Percentiles rank a stretch among this genome's conserved stretches.
Conservation (phyloP, 2,888 invertebrate species). For the Lasioglossum lativentre region DNA sequence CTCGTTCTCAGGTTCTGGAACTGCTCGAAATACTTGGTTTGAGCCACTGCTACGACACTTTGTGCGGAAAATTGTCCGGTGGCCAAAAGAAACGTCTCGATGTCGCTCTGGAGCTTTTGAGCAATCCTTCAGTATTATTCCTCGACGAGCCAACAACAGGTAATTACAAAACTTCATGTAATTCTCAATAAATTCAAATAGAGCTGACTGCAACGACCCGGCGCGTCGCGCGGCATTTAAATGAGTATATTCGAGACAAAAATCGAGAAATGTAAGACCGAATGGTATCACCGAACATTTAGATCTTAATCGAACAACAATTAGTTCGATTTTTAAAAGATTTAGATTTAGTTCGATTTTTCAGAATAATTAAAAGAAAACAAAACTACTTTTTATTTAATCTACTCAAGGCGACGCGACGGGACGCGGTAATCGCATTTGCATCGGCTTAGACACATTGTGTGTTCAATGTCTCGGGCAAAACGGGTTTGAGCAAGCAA, state of each 20-base stretch:
- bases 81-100: constrained; percentile 93
- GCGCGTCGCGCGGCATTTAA: no score
- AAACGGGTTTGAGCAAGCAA: not conserved
- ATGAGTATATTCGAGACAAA: no score
- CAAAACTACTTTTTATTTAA: not conserved
- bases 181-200: not conserved
- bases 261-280: no score
- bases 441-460: not conserved
- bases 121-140: constrained; percentile 95
- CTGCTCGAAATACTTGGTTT: constrained; percentile 91
- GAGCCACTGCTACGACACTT: constrained; percentile 88
- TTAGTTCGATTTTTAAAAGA: no score
- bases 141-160: constrained; percentile 94
- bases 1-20: constrained; percentile 88
- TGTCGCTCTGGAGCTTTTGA: constrained; percentile 93
- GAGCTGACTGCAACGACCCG: not conserved
- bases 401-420: not conserved
- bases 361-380: not conserved
- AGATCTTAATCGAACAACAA: no score
- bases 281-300: no score
- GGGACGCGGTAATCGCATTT: not conserved
- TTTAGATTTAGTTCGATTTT: no score
- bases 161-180: constrained; percentile 58
- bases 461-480: not conserved
- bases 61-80: constrained; percentile 91